Evolutionary conservation across 2,113 vertebrate genomes (phyloP).

Genomic region (Rhinopomastus cyanomelas): DNA sequence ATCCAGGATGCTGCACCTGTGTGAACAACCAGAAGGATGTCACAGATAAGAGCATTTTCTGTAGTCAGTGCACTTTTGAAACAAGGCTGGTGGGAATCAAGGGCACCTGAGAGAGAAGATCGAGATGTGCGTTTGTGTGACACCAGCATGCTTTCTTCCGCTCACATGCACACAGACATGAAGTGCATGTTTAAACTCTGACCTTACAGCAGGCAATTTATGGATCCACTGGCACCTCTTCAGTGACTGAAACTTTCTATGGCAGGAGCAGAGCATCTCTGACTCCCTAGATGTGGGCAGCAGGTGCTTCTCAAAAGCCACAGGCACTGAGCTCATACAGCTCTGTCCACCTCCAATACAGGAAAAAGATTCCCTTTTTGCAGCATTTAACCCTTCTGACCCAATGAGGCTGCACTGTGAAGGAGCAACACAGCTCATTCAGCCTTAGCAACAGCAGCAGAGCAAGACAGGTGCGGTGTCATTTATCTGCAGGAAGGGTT

Average conservation of each 20-base stretch:
- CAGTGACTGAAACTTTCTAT: neutral
- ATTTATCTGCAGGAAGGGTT: constrained; percentile 6
- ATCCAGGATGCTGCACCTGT: neutral
- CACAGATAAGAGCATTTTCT: constrained; percentile 18
- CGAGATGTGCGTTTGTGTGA: neutral
- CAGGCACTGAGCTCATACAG: neutral
- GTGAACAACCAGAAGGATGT: neutral
- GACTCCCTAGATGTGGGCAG: neutral
- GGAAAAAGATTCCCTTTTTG: constrained; percentile 5
- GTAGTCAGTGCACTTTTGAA: neutral
- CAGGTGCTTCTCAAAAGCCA: constrained; percentile 29
- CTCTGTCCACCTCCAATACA: neutral
- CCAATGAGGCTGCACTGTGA: neutral
- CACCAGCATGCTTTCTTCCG: neutral
- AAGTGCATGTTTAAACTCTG: neutral
- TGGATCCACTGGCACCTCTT: neutral
- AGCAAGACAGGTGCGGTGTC: neutral
- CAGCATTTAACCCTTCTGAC: constrained; percentile 43
- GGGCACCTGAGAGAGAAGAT: neutral
- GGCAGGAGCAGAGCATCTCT: neutral
- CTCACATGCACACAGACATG: neutral
- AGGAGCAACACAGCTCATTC: neutral
- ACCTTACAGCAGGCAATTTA: neutral
- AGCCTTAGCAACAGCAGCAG: neutral
- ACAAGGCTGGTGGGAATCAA: constrained; percentile 21